phyloP scores from a whole-genome alignment of 2,888 invertebrate species.

The Carcina quercana region DNA sequence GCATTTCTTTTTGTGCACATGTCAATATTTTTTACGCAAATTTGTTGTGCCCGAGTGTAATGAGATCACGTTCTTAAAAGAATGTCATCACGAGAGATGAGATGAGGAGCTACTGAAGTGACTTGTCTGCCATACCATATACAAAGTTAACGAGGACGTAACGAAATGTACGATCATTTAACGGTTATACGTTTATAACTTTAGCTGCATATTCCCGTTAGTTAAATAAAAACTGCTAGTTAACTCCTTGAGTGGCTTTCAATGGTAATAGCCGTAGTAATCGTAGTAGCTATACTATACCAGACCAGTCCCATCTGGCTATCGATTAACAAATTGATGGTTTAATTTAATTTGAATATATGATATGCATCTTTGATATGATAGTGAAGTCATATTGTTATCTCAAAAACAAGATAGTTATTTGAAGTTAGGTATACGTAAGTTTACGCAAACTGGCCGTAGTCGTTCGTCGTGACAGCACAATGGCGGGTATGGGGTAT shows the following conservation, averaged over 20 bases:
- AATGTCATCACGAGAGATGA: no score
- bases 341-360: no score
- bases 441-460: constrained; percentile 39
- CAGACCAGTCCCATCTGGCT: no score
- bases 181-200: constrained; percentile 12
- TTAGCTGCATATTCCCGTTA: constrained; percentile 16
- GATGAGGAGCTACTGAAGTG: neutral
- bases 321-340: no score
- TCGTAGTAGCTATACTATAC: no score
- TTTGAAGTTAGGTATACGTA: constrained; percentile 53
- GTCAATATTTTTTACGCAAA: constrained; percentile 40
- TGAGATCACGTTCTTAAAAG: constrained; percentile 17
- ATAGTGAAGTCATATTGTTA: no score
- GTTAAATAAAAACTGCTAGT: constrained; percentile 3
- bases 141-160: no score
- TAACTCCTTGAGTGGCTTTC: neutral
- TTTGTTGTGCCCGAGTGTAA: constrained; percentile 25
- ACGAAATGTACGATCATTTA: constrained; percentile 1
- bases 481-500: constrained; percentile 51
- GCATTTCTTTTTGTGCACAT: constrained; percentile 60
- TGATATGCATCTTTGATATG: no score
- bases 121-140: no score
- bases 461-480: constrained; percentile 46
- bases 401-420: constrained; percentile 35
- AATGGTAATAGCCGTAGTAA: no score